Conservation (phyloP, 2,888 invertebrate genomes). For the Elegia similella region DNA sequence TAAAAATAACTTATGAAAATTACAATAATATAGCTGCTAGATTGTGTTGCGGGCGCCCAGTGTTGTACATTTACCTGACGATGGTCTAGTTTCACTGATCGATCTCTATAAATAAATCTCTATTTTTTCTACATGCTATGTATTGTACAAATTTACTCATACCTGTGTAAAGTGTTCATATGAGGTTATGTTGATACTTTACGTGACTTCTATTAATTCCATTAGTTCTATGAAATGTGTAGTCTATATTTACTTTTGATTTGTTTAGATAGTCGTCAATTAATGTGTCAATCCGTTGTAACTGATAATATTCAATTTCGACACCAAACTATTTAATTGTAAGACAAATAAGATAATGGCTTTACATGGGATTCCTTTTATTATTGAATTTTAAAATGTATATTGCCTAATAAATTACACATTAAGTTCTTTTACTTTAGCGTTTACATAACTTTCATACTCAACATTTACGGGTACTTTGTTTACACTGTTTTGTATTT, state of each 20-base stretch:
- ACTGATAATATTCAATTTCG: constrained; percentile 15
- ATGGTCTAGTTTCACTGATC: constrained; percentile 78
- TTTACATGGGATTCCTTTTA: constrained; percentile 35
- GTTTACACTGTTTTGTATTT: too few relatives aligned
- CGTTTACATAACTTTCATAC: too few relatives aligned
- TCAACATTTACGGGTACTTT: too few relatives aligned
- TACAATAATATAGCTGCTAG: neutral
- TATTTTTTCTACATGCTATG: constrained; percentile 81
- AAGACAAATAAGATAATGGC: constrained; percentile 29
- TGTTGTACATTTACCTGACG: constrained; percentile 41
- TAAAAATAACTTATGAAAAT: neutral
- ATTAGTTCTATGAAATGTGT: constrained; percentile 18
- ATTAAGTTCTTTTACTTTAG: too few relatives aligned
- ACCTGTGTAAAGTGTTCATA: constrained; percentile 74
- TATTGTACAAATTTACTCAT: constrained; percentile 77
- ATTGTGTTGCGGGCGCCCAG: neutral
- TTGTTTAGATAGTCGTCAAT: constrained; percentile 70
- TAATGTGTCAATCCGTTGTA: constrained; percentile 62
- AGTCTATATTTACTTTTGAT: constrained; percentile 20
- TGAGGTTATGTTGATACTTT: constrained; percentile 52
- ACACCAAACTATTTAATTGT: constrained; percentile 32
- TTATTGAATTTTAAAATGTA: neutral
- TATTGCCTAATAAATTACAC: too few relatives aligned
- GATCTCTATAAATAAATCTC: constrained; percentile 80
- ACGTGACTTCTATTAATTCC: constrained; percentile 18